Conservation (phyloP, 2,888 invertebrate genomes). For the Drosophila nigritarsus region DNA sequence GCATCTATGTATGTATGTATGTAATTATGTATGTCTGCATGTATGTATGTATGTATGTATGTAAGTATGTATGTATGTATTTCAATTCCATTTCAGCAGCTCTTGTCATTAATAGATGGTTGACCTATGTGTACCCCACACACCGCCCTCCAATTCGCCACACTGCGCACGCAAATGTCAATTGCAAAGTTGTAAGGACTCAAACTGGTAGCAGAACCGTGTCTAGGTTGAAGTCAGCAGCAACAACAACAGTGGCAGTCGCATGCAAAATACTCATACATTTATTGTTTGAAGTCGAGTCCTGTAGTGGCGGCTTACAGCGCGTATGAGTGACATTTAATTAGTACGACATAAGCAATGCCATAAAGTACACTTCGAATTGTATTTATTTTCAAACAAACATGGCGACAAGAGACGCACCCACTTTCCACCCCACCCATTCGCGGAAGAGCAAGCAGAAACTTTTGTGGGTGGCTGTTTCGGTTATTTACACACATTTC, state of each 20-base stretch:
- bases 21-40: too few species aligned
- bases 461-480: slow-evolving; percentile 49
- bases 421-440: background rate
- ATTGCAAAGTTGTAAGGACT: slow-evolving; percentile 30
- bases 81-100: slow-evolving; percentile 49
- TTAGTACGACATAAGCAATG: slow-evolving; percentile 69
- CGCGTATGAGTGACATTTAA: slow-evolving; percentile 75
- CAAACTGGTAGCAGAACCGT: background rate
- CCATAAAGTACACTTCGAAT: slow-evolving; percentile 71
- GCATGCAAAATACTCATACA: slow-evolving; percentile 38
- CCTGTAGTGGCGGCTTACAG: slow-evolving; percentile 33
- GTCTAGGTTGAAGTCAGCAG: slow-evolving; percentile 7
- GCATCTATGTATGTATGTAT: too few species aligned
- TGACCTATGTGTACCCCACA: slow-evolving; percentile 4
- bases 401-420: slow-evolving; percentile 43
- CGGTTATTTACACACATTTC: slow-evolving; percentile 66
- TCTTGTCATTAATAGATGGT: slow-evolving; percentile 36
- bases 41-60: too few species aligned
- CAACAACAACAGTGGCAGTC: slow-evolving; percentile 15
- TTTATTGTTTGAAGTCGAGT: slow-evolving; percentile 51
- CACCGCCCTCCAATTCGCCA: background rate
- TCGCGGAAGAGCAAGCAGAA: slow-evolving; percentile 13
- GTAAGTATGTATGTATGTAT: background rate
- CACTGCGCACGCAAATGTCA: slow-evolving; percentile 24
- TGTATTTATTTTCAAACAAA: slow-evolving; percentile 69